phyloP scores from a whole-genome alignment of 2,113 vertebrate species.

The Collichthys lucidus region DNA sequence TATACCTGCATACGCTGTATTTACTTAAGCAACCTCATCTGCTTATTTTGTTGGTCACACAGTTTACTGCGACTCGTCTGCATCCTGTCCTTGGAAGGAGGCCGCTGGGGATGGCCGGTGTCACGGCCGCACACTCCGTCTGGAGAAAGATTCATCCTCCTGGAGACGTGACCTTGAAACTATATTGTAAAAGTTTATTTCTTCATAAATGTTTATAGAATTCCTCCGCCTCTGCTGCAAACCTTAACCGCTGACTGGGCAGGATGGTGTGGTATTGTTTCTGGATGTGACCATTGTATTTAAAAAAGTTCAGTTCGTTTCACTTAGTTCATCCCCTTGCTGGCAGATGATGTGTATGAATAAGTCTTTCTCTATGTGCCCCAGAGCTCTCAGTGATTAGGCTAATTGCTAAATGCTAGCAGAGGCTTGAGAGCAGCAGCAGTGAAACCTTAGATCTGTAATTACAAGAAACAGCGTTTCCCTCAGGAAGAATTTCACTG shows the following conservation, averaged over 20 bases:
- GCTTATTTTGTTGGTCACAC: conserved; percentile 75
- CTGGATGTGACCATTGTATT: conserved; percentile 1
- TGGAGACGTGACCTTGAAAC: conserved; percentile 30
- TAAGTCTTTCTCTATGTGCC: conserved; percentile 8
- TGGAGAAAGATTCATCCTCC: conserved; percentile 39
- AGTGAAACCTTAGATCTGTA: conserved; percentile 73
- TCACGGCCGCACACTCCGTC: conserved; percentile 40
- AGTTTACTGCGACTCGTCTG: conserved; percentile 66
- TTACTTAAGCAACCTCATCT: conserved; percentile 65
- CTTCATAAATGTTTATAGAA: conserved; percentile 62
- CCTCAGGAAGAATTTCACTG: conserved; percentile 68
- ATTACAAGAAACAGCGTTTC: conserved; percentile 71
- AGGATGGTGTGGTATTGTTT: conserved; percentile 24
- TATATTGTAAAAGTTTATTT: conserved; percentile 54
- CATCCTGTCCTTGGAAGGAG: conserved; percentile 50
- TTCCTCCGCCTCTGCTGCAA: conserved; percentile 30
- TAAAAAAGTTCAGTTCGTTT: conserved; percentile 3
- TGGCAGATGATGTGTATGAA: conserved; percentile 30
- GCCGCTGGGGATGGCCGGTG: conserved; percentile 49
- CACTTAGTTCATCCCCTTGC: background rate
- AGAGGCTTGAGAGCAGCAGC: conserved; percentile 35
- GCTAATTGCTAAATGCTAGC: conserved; percentile 70
- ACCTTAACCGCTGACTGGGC: conserved; percentile 10
- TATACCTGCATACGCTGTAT: conserved; percentile 58
- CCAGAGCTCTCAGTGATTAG: conserved; percentile 44